Conservation (phyloP, 1,140 invertebrate genomes). For the Holcopasites calliopsidis region DNA sequence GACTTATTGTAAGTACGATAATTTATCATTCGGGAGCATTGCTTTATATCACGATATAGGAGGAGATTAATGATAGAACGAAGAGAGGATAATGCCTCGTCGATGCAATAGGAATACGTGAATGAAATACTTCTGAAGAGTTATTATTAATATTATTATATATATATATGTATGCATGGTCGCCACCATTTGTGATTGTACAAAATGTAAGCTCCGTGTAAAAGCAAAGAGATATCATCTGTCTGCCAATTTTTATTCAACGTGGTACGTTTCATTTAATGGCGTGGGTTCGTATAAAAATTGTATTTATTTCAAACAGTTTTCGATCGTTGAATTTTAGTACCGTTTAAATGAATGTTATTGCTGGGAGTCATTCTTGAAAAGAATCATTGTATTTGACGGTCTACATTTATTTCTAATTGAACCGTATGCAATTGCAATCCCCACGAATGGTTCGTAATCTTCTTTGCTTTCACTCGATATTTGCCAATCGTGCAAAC, state of each 20-base stretch:
- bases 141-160: slow-evolving; percentile 49
- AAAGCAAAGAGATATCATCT: not conserved
- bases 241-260: too few relatives aligned
- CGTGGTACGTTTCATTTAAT: too few relatives aligned
- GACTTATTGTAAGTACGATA: slow-evolving; percentile 58
- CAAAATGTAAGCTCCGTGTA: too few relatives aligned
- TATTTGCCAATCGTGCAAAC: not conserved
- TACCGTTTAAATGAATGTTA: too few relatives aligned
- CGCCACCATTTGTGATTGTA: not conserved
- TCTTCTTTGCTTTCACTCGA: not conserved
- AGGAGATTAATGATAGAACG: slow-evolving; percentile 12
- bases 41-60: slow-evolving; percentile 45
- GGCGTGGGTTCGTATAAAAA: too few relatives aligned
- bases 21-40: slow-evolving; percentile 50
- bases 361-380: too few relatives aligned
- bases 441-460: not conserved
- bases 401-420: too few relatives aligned
- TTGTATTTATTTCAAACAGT: too few relatives aligned
- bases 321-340: too few relatives aligned
- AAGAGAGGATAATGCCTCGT: slow-evolving; percentile 22
- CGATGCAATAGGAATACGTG: slow-evolving; percentile 20
- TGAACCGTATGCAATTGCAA: too few relatives aligned
- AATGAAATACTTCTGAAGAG: slow-evolving; percentile 48
- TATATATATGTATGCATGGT: not conserved
- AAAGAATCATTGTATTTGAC: too few relatives aligned